Percentiles rank a stretch among this genome's conserved stretches.
Conservation (phyloP, 2,797 vertebrate species). For the Ptychobarbus kaznakovi region DNA sequence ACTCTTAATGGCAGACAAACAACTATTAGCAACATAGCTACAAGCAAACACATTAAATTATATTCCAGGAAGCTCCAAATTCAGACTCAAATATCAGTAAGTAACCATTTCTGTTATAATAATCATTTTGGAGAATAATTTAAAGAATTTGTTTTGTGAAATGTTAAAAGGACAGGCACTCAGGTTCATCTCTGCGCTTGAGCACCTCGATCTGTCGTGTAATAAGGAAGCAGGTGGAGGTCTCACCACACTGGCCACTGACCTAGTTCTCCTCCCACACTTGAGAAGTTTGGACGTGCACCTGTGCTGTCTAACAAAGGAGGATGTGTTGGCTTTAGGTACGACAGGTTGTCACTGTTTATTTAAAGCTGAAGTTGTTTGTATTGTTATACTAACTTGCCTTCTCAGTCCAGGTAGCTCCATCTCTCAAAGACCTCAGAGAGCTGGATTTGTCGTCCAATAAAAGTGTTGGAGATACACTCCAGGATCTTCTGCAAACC, state of each 20-base stretch:
- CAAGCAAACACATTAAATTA: not conserved
- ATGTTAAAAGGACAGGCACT: constrained; percentile 31
- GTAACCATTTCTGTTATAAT: not conserved
- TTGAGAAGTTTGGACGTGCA: constrained; percentile 85
- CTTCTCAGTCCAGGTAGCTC: constrained; percentile 83
- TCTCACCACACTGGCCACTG: constrained; percentile 70
- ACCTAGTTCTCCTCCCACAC: constrained; percentile 76
- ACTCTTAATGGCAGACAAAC: not conserved
- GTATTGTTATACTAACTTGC: not conserved
- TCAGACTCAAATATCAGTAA: not conserved
- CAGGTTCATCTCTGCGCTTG: constrained; percentile 72
- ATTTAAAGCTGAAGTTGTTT: not conserved
- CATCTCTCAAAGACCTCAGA: constrained; percentile 80
- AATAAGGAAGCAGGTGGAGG: constrained; percentile 83
- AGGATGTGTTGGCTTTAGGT: constrained; percentile 81
- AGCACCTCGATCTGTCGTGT: constrained; percentile 80
- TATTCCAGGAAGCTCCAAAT: not conserved
- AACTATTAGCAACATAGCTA: not conserved
- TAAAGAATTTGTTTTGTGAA: not conserved
- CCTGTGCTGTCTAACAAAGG: constrained; percentile 79
- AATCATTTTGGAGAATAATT: not conserved
- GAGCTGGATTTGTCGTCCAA: constrained; percentile 87
- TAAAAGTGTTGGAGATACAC: constrained; percentile 78
- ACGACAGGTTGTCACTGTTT: constrained; percentile 49
- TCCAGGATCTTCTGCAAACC: constrained; percentile 77